Percentiles rank a stretch among this genome's conserved stretches.
Conservation (phyloP, 2,888 invertebrate species). For the Himalopsyche kuldschensis region DNA sequence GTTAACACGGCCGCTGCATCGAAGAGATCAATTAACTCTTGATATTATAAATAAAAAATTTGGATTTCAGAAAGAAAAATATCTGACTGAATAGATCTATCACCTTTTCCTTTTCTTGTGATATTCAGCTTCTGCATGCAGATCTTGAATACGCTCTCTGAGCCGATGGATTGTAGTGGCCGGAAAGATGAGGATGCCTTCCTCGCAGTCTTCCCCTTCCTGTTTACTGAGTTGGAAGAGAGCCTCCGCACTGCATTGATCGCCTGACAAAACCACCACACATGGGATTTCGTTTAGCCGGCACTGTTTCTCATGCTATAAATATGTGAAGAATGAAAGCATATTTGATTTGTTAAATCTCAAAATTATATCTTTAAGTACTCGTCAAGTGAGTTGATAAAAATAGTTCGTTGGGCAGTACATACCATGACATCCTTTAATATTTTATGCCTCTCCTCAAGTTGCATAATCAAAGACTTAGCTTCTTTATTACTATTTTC, state of each 20-base stretch:
- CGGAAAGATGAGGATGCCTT: conserved; percentile 66
- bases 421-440: conserved; percentile 67
- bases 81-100: background rate
- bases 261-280: conserved; percentile 67
- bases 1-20: no score
- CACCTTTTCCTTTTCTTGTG: conserved; percentile 66
- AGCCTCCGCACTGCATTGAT: conserved; percentile 64
- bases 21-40: no score
- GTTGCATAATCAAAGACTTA: conserved; percentile 50
- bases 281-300: conserved; percentile 77
- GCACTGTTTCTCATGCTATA: conserved; percentile 72
- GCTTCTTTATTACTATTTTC: conserved; percentile 62
- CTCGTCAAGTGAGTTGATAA: no score
- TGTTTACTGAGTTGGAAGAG: conserved; percentile 49
- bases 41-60: no score
- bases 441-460: conserved; percentile 61
- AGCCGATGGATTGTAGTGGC: conserved; percentile 60
- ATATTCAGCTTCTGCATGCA: conserved; percentile 66
- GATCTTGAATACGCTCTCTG: conserved; percentile 63
- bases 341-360: no score
- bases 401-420: no score
- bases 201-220: conserved; percentile 46
- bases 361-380: no score
- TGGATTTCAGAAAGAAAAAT: no score
- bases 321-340: conserved; percentile 22